Conservation (phyloP, 2,888 invertebrate genomes). For the Elegia similella region DNA sequence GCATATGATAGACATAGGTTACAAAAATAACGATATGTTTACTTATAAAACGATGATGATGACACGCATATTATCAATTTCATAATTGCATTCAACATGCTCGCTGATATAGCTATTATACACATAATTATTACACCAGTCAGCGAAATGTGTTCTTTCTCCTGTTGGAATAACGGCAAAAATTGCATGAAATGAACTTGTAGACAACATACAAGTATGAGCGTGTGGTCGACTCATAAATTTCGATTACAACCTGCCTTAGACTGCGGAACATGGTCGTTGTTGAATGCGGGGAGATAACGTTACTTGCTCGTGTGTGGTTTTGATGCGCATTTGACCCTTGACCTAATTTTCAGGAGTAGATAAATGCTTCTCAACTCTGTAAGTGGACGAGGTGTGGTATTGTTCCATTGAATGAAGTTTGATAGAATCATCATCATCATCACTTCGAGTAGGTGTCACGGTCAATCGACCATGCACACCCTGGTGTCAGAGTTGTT, state of each 20-base stretch:
- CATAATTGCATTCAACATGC: conserved; percentile 1
- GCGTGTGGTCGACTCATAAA: conserved; percentile 48
- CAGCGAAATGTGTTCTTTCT: background rate
- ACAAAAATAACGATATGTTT: background rate
- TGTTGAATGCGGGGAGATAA: background rate
- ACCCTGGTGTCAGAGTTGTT: too few relatives aligned
- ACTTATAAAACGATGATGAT: background rate
- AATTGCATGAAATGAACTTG: conserved; percentile 1
- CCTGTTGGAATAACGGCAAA: background rate
- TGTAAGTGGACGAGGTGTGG: background rate
- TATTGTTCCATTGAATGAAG: too few relatives aligned
- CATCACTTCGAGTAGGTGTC: too few relatives aligned
- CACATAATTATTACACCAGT: background rate
- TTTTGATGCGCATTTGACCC: conserved; percentile 3
- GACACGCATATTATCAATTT: background rate
- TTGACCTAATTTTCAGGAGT: background rate
- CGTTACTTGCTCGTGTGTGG: background rate
- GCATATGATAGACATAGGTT: too few relatives aligned
- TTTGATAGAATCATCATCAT: too few relatives aligned
- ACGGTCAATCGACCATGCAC: too few relatives aligned
- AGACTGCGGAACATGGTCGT: conserved; percentile 10
- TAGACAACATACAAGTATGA: conserved; percentile 11
- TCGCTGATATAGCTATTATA: background rate
- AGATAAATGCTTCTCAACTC: background rate
- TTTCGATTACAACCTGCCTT: conserved; percentile 34